Evolutionary conservation across 2,113 vertebrate species (phyloP).

Genomic region (Sminthopsis crassicaudata): DNA sequence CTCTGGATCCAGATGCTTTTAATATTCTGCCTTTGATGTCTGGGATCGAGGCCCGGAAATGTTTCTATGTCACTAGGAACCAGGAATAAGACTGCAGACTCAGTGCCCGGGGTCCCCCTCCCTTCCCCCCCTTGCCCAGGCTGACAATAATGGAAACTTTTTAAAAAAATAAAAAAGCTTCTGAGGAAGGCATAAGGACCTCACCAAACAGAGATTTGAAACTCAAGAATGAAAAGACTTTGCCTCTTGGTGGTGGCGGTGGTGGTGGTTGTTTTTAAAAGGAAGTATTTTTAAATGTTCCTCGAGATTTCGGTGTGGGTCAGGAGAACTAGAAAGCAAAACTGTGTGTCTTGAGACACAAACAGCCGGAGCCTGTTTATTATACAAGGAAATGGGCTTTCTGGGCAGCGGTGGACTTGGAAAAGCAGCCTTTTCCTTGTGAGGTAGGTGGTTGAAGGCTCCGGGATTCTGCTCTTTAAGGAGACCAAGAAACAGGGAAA

Average conservation of each 20-base stretch:
- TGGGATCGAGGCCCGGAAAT: background rate
- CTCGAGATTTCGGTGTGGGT: background rate
- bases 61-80: conserved; percentile 1
- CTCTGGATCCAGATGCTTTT: background rate
- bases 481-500: background rate
- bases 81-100: background rate
- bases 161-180: background rate
- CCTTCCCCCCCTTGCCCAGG: background rate
- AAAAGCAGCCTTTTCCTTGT: background rate
- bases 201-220: background rate
- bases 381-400: background rate
- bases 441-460: background rate
- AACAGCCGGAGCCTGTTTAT: background rate
- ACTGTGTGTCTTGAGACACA: background rate
- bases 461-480: background rate
- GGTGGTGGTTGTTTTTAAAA: background rate
- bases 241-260: background rate
- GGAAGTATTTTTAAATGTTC: conserved; percentile 3
- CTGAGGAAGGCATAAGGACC: background rate
- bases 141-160: background rate
- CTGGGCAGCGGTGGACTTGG: background rate
- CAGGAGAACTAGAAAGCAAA: background rate
- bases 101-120: background rate
- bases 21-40: background rate
- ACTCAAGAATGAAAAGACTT: background rate